These are phyloP conservation scores for Drosophila funebris DNA, from an alignment of 1,140 invertebrate species.

Conservation along the genomic window DNA sequence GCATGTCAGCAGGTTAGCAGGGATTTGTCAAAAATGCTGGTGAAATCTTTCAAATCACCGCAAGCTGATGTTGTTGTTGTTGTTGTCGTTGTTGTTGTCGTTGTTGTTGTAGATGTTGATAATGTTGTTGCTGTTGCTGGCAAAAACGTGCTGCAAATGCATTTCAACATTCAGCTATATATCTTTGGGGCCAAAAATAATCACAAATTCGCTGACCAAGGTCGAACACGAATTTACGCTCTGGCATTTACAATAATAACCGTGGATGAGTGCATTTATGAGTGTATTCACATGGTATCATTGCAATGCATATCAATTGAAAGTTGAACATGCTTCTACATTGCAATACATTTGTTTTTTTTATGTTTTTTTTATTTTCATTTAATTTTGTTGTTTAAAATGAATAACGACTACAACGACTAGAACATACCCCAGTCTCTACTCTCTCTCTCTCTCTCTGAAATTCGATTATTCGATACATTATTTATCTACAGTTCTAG, in stretches of 20 bases:
- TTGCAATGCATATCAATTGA: conserved; percentile 30
- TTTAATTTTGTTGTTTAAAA: not conserved
- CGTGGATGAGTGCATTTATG: not conserved
- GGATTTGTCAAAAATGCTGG: conserved; percentile 64
- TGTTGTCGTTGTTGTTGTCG: not conserved
- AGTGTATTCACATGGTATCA: conserved; percentile 12
- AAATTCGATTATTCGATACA: too few species aligned
- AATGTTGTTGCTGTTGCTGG: not conserved
- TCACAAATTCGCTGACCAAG: conserved; percentile 41
- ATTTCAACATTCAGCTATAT: conserved; percentile 1
- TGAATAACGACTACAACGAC: too few species aligned
- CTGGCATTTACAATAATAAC: conserved; percentile 27
- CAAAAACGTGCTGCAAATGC: conserved; percentile 42
- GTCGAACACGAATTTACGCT: conserved; percentile 37
- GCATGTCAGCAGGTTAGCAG: conserved; percentile 77
- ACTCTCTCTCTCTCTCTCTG: too few species aligned
- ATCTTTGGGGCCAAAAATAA: conserved; percentile 25
- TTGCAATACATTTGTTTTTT: not conserved
- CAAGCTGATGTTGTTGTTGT: not conserved
- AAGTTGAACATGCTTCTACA: conserved; percentile 14
- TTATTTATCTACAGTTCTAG: too few species aligned
- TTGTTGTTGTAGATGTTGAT: not conserved
- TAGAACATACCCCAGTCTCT: too few species aligned
- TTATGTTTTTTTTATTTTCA: not conserved
- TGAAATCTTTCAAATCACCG: conserved; percentile 51